Base-by-base conservation (phyloP, 1,140 invertebrate species). In the Centruroides sculpturatus region DNA sequence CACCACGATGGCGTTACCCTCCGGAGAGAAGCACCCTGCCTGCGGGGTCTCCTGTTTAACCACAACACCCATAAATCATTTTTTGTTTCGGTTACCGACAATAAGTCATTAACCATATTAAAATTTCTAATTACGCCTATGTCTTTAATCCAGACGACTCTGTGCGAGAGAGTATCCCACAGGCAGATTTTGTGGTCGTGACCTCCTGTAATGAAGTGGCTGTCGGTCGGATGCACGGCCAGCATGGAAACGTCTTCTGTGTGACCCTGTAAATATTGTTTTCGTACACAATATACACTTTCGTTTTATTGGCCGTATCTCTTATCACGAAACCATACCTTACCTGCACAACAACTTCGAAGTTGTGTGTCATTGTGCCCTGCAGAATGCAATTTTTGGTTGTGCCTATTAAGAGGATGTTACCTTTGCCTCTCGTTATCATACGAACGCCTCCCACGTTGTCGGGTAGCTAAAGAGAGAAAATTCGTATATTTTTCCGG, bases 181-280 rank as follows among this genome's bases (percentile, higher is more conserved):
- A 94, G 80, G 73, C 89, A 87, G 10, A 95, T 75, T 53, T 86
- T 79, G 61, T 83, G 81, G 73, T 97, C 92, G 73, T 87, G 85
- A 23, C 86, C 89, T 12, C 86, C 89, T 4, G 90, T 91, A 11
- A 89, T 79, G 74, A 95, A 95, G 75, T 94, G 89, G 23, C 85
- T 82, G 59, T 92, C 77, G 48, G 78, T 80, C 0, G 90, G 90
- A 76, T 93, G 89, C 9, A 81, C 76, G 3, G 88, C 86, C 12
- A 95, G 73, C 1, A 84, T 91, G 88, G 89, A 92, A 11, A 95
- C 71, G 72, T 96, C 91, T 68, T 95, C 92, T 9, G 83, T 84
- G 71, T 97, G 92, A 13, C 80, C 78, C 74, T 80, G 63, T 41
- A 50, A 55, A 59, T 34, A 13, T 41, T 8, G 8, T 41, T 41